These are phyloP conservation scores for Zosterops japonicus DNA, from an alignment of 2,113 vertebrate genomes.

Conservation along the genomic window DNA sequence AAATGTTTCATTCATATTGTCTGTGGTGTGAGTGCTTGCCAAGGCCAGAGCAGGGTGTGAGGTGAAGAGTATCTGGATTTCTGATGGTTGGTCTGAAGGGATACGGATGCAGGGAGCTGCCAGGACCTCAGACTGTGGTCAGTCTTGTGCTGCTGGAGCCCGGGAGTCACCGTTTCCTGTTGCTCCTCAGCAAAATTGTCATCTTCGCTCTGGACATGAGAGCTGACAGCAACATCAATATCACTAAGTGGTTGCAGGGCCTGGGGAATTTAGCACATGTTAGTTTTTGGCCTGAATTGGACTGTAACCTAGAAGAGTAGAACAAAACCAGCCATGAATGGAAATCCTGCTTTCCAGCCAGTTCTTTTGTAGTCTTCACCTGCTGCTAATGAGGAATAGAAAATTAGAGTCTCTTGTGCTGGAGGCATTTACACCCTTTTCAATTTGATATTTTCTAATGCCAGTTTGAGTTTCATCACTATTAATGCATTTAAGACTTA, in stretches of 20 bases:
- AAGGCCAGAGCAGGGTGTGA: background rate
- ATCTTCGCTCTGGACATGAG: conserved; percentile 30
- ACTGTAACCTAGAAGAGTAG: conserved; percentile 34
- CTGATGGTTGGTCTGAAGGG: background rate
- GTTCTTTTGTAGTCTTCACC: background rate
- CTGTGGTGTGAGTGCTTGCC: rapidly evolving
- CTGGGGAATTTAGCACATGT: conserved; percentile 49
- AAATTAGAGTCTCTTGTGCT: background rate
- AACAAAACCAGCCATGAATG: conserved; percentile 19
- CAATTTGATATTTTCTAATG: background rate
- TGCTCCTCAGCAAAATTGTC: conserved; percentile 24
- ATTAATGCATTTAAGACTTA: background rate
- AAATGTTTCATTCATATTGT: background rate
- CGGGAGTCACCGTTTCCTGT: background rate
- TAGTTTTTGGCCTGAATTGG: conserved; percentile 40
- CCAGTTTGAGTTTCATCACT: background rate
- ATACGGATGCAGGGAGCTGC: rapidly evolving
- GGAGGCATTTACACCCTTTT: background rate
- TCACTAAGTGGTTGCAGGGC: conserved; percentile 42
- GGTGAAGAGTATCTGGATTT: background rate
- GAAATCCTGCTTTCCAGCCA: background rate
- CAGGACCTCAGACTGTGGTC: background rate
- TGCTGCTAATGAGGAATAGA: background rate
- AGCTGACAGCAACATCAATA: conserved; percentile 63
- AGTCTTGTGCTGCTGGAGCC: background rate